Base-by-base conservation (phyloP, 1,140 invertebrate species). In the Orussus abietinus region DNA sequence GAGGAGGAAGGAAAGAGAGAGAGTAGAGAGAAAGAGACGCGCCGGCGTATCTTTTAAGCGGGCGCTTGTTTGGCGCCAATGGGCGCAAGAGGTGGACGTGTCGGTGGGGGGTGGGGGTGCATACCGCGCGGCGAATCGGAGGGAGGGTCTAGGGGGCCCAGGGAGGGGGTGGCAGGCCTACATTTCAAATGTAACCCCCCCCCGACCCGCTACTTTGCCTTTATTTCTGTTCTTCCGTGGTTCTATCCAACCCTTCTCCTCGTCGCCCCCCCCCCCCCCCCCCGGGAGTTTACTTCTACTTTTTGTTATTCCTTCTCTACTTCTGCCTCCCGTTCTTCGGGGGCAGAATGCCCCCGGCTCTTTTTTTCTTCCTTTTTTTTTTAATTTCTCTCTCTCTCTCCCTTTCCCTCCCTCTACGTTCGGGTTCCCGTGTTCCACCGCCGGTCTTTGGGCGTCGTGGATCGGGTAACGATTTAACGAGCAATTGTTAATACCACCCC, bases 31-130 rank as follows among this genome's bases (percentile, higher is more conserved):
- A n/a, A n/a, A n/a, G n/a, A n/a, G n/a, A n/a, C n/a, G n/a, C n/a
- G n/a, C n/a, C n/a, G n/a, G 55, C 51, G 57, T 59, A 55, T 62
- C 61, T 65, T 46, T 64, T 59, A 55, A 62, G 52, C 57, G 56
- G 55, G 54, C 57, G 60, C 62, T 64, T 62, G 62, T 65, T 62
- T 61, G 57, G 55, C 60, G 62, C 59, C 63, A 65, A 63, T 64
- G 60, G 51, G 41, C 48, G 47, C 29, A 18, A 25, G 25, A 31
- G 21, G 17, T 19, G 25, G 33, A 38, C 18, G 32, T 14, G 28
- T 39, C n/a, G 26, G 32, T 33, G 26, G 15, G 14, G 17, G 30
- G 39, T 49, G 38, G 45, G 29, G 29, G 28, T 26, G 17, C 43
- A 35, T n/a, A n/a, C n/a, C n/a, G n/a, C n/a, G n/a, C n/a, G n/a